A percentile compares a stretch with the other conserved stretches of the same genome.
Evolutionary conservation across 2,113 vertebrate genomes (phyloP).

Genomic region (Junco hyemalis): DNA sequence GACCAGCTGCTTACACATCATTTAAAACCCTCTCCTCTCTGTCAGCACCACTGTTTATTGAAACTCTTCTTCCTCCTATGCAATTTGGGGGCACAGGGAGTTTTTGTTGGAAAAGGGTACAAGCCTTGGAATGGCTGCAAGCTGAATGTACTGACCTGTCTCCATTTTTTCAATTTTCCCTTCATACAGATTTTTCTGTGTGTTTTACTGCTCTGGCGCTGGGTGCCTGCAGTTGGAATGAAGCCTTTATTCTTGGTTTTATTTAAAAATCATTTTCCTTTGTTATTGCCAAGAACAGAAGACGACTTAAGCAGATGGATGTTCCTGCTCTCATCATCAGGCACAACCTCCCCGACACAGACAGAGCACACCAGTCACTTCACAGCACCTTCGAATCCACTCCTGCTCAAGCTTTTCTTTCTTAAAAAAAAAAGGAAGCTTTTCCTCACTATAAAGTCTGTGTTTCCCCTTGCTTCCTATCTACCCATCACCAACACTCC

Average conservation of each 20-base stretch:
- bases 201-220: conserved; percentile 48
- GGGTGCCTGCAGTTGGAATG: conserved; percentile 11
- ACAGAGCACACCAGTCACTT: neutral
- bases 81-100: neutral
- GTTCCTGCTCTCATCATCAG: neutral
- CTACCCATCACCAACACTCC: neutral
- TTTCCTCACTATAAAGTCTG: neutral
- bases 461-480: neutral
- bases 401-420: neutral
- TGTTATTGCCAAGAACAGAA: conserved; percentile 64
- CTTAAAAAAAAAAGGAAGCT: neutral
- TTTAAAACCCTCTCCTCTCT: neutral
- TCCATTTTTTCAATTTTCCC: neutral
- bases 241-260: conserved; percentile 24
- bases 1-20: neutral
- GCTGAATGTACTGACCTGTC: neutral
- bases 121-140: neutral
- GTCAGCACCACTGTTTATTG: neutral
- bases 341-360: neutral
- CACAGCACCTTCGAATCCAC: neutral
- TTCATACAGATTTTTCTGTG: conserved; percentile 20
- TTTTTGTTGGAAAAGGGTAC: neutral
- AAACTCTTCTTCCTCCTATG: neutral
- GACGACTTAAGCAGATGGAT: conserved; percentile 66
- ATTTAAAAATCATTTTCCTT: conserved; percentile 66